These are phyloP conservation scores for Diadema setosum DNA, from an alignment of 35 echinoderm and acorn worm species.

Conservation along the genomic window DNA sequence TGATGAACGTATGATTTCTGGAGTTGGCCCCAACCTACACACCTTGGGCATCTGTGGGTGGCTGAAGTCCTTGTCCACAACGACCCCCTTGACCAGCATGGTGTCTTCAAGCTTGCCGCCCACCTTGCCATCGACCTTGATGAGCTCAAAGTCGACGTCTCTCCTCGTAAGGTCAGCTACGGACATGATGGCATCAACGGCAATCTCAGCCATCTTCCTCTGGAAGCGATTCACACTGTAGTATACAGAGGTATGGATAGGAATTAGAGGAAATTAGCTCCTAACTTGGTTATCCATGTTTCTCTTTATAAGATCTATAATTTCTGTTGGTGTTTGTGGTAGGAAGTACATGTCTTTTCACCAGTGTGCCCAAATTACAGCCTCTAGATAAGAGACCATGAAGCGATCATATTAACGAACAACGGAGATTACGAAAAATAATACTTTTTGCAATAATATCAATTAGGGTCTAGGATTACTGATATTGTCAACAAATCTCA, in stretches of 20 bases:
- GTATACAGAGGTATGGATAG: background rate
- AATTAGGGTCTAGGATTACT: no score
- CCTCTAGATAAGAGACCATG: no score
- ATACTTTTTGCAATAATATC: no score
- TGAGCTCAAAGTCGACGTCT: conserved; percentile 98
- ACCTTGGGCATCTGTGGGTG: conserved; percentile 99
- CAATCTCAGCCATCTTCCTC: conserved; percentile 93
- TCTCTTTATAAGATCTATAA: background rate
- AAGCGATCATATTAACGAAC: no score
- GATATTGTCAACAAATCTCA: no score
- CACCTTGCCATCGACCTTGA: conserved; percentile 96
- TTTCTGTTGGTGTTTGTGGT: background rate
- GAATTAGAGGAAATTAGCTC: background rate
- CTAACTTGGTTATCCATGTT: background rate
- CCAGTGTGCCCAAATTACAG: no score
- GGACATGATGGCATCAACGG: conserved; percentile 91
- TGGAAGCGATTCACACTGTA: conserved; percentile 88
- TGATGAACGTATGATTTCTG: no score
- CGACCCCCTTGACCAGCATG: conserved; percentile 94
- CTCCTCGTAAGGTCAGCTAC: conserved; percentile 85
- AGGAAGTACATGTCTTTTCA: no score
- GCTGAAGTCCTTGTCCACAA: conserved; percentile 98
- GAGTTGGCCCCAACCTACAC: background rate
- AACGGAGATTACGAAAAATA: no score
- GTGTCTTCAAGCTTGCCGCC: conserved; percentile 94